Evolutionary conservation across 2,113 vertebrate genomes (phyloP).

Genomic region (Prunella himalayana): DNA sequence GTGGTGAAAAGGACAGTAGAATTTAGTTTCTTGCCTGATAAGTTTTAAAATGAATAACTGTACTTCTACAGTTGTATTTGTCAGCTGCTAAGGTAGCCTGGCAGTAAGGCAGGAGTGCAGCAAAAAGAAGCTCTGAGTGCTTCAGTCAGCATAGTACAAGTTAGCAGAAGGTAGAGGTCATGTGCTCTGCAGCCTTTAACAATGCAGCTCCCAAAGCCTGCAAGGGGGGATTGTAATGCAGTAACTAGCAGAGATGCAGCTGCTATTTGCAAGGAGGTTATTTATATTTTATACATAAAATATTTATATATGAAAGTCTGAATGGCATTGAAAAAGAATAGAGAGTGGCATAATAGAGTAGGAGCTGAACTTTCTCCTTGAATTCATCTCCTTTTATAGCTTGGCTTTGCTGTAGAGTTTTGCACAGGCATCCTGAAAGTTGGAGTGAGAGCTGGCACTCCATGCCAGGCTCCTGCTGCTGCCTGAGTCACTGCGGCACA

Average conservation of each 20-base stretch:
- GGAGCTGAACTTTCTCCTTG: slow-evolving; percentile 5
- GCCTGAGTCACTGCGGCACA: slow-evolving; percentile 46
- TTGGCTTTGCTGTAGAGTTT: slow-evolving; percentile 10
- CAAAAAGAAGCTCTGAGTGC: not conserved
- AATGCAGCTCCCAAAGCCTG: not conserved
- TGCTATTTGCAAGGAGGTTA: not conserved
- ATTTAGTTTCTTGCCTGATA: not conserved
- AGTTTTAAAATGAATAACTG: not conserved
- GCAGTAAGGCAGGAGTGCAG: not conserved
- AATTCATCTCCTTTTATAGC: not conserved
- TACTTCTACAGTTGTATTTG: not conserved
- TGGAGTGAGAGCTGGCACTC: not conserved
- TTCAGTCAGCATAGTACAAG: not conserved
- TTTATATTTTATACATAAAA: not conserved
- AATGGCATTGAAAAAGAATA: not conserved
- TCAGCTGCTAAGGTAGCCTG: not conserved
- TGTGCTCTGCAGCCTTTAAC: not conserved
- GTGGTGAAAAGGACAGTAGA: not conserved
- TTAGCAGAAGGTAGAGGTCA: not conserved
- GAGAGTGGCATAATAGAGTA: not conserved
- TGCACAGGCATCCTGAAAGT: not conserved
- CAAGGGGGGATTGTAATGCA: not conserved
- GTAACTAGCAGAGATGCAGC: not conserved
- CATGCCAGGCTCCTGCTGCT: not conserved
- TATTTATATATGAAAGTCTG: not conserved